A percentile compares a stretch with the other conserved stretches of the same genome.
Evolutionary conservation across 2,888 invertebrate species (phyloP).

Genomic region (Tenthredo livida): DNA sequence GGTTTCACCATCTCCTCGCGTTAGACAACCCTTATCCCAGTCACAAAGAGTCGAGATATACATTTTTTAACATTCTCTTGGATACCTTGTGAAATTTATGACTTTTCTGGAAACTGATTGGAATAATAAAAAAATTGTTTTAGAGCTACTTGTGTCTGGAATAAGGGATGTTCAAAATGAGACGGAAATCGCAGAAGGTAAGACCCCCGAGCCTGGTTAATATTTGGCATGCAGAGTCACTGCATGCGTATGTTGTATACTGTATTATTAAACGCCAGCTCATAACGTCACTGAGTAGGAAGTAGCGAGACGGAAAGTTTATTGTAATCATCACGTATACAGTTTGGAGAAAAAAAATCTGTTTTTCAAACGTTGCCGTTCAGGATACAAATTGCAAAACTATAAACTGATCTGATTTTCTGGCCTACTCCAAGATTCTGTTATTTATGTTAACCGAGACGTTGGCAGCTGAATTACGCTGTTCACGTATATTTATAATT

Average conservation of each 20-base stretch:
- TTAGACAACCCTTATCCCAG: neutral
- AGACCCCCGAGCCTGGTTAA: neutral
- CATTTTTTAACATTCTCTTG: neutral
- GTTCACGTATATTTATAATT: conserved; percentile 72
- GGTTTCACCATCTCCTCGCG: neutral
- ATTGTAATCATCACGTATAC: neutral
- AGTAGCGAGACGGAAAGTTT: neutral
- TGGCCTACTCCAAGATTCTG: conserved; percentile 32
- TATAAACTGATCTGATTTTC: neutral
- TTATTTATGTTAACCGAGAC: conserved; percentile 43
- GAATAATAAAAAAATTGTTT: no score
- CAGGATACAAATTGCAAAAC: conserved; percentile 17
- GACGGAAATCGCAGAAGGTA: neutral
- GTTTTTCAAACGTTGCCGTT: neutral
- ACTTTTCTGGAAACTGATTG: neutral
- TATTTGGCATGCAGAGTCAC: no score
- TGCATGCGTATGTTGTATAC: neutral
- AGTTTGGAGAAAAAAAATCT: neutral
- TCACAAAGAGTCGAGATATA: neutral
- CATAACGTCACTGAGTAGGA: neutral
- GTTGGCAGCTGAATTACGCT: conserved; percentile 42
- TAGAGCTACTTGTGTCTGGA: neutral
- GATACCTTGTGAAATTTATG: neutral
- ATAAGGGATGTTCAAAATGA: neutral
- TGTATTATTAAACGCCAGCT: neutral